These are phyloP conservation scores for Gnathonemus echidnorhynchus DNA, from an alignment of 2,113 vertebrate species.

Conservation along the genomic window DNA sequence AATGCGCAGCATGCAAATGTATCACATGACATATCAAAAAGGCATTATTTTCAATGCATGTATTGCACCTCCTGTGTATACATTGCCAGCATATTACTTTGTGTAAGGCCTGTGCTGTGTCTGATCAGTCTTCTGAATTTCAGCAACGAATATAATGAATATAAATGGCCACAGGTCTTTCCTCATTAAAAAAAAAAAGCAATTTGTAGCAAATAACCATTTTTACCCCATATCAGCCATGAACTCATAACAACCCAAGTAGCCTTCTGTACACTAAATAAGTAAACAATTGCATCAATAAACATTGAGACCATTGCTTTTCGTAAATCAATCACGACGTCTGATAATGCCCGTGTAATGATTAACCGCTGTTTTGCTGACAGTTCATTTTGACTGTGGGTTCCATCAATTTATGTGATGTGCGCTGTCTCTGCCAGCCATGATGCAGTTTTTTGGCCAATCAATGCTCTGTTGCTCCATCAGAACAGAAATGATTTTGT, in stretches of 20 bases:
- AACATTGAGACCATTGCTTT: slow-evolving; percentile 57
- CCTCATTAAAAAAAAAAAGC: neutral
- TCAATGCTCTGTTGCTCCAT: slow-evolving; percentile 36
- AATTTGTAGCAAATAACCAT: neutral
- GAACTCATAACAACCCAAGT: slow-evolving; percentile 40
- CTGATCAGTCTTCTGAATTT: neutral
- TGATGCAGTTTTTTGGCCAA: slow-evolving; percentile 40
- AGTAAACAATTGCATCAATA: slow-evolving; percentile 75
- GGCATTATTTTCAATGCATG: neutral
- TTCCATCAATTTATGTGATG: slow-evolving; percentile 49
- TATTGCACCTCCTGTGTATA: neutral
- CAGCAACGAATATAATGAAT: neutral
- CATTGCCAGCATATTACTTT: neutral
- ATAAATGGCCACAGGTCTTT: neutral
- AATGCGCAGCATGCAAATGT: neutral
- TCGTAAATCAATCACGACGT: slow-evolving; percentile 71
- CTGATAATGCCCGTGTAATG: slow-evolving; percentile 61
- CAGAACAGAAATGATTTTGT: neutral
- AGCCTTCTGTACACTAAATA: slow-evolving; percentile 55
- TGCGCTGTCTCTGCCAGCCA: slow-evolving; percentile 40
- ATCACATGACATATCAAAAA: neutral
- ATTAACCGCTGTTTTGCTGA: slow-evolving; percentile 72
- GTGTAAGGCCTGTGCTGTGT: neutral
- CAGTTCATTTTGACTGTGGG: slow-evolving; percentile 52
- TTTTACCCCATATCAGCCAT: slow-evolving; percentile 14